A percentile compares a stretch with the other conserved stretches of the same genome.
phyloP scores from a whole-genome alignment of 2,797 vertebrate species.

The Enteromius unitaeniatus region DNA sequence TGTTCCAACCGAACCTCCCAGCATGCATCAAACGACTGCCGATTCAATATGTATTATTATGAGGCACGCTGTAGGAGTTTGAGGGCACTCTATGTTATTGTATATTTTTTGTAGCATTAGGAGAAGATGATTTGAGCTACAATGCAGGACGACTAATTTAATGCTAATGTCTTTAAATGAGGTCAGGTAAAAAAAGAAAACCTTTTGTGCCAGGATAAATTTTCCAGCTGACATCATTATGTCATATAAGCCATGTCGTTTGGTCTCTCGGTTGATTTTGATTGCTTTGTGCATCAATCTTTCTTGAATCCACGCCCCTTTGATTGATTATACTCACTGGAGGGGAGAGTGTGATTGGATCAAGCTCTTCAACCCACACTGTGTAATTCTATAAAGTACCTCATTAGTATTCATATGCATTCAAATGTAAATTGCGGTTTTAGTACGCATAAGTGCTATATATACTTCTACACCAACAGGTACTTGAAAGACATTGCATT shows the following conservation, averaged over 20 bases:
- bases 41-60: conserved; percentile 24
- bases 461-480: not conserved
- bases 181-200: conserved; percentile 6
- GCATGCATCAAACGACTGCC: conserved; percentile 14
- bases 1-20: conserved; percentile 29
- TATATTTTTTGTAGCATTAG: not conserved
- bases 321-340: conserved; percentile 23
- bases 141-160: not conserved
- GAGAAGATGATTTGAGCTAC: conserved; percentile 19
- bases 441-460: not conserved
- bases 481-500: too few relatives aligned
- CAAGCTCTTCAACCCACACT: conserved; percentile 13
- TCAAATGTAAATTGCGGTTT: conserved; percentile 1
- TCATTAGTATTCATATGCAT: conserved; percentile 16
- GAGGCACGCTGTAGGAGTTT: not conserved
- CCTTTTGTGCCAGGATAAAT: conserved; percentile 14
- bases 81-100: not conserved
- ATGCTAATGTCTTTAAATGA: conserved; percentile 41
- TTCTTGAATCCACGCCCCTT: not conserved
- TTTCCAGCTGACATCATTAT: conserved; percentile 28
- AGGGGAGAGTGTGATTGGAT: conserved; percentile 9
- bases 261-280: conserved; percentile 21
- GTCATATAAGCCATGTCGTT: not conserved
- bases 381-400: not conserved
- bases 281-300: conserved; percentile 40